These are phyloP conservation scores for Hyles lineata DNA, from an alignment of 2,888 invertebrate genomes.

Conservation along the genomic window DNA sequence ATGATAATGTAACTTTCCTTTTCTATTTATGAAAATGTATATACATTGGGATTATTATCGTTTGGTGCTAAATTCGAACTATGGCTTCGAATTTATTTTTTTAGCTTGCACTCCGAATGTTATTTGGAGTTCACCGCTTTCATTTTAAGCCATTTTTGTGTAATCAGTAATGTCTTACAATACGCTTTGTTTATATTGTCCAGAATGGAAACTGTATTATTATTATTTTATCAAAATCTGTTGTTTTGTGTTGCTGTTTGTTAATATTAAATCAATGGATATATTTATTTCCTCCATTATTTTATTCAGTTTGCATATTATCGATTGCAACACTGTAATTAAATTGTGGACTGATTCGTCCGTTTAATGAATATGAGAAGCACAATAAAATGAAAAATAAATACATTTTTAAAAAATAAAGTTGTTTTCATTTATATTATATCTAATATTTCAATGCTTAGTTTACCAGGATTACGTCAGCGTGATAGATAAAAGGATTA, in stretches of 20 bases:
- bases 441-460: background rate
- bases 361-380: constrained; percentile 79
- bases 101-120: constrained; percentile 39
- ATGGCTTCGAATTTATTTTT: constrained; percentile 45
- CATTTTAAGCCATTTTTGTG: constrained; percentile 45
- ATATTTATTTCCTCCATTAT: constrained; percentile 73
- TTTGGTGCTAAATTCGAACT: constrained; percentile 68
- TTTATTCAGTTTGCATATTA: constrained; percentile 70
- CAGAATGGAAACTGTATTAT: constrained; percentile 23
- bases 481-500: background rate
- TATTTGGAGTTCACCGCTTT: constrained; percentile 39
- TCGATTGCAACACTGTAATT: constrained; percentile 70
- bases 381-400: constrained; percentile 84
- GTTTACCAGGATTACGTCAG: background rate
- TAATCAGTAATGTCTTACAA: constrained; percentile 39
- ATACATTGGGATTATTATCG: constrained; percentile 47
- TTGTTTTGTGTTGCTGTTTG: constrained; percentile 54
- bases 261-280: constrained; percentile 46
- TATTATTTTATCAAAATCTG: constrained; percentile 47
- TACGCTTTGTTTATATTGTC: constrained; percentile 32
- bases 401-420: constrained; percentile 77
- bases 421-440: constrained; percentile 43
- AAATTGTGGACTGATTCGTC: constrained; percentile 64
- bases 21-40: constrained; percentile 39
- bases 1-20: constrained; percentile 50